phyloP scores from a whole-genome alignment of 2,113 vertebrate species.

The Emberiza fucata region DNA sequence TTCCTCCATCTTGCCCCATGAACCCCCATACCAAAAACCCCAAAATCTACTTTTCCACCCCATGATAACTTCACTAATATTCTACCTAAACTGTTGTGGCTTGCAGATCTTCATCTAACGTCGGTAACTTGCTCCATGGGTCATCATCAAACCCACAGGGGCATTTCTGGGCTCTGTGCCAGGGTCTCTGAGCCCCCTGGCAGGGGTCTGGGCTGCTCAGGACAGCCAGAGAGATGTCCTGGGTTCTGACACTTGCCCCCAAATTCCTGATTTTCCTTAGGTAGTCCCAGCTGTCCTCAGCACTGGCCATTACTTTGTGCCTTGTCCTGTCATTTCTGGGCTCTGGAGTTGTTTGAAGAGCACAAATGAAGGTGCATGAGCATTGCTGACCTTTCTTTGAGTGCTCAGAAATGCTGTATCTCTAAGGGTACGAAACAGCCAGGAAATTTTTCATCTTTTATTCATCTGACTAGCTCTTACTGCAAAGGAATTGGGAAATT shows the following conservation, averaged over 20 bases:
- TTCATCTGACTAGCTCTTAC: constrained; percentile 17
- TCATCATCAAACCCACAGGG: too few species aligned
- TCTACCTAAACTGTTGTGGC: too few species aligned
- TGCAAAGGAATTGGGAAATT: not conserved
- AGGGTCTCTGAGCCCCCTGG: too few species aligned
- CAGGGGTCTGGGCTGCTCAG: too few species aligned
- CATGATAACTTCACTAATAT: too few species aligned
- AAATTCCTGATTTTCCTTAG: not conserved
- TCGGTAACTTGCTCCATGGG: too few species aligned
- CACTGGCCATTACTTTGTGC: not conserved
- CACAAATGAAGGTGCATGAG: not conserved
- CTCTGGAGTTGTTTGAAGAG: not conserved
- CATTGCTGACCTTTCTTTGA: not conserved
- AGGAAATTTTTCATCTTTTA: constrained; percentile 55
- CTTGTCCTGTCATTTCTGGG: not conserved
- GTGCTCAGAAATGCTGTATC: not conserved
- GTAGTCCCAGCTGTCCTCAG: not conserved
- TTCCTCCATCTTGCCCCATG: too few species aligned
- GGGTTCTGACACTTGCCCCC: not conserved
- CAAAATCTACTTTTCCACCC: too few species aligned
- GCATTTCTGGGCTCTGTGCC: too few species aligned
- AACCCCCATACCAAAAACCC: too few species aligned
- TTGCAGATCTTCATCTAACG: too few species aligned
- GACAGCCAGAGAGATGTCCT: too few species aligned
- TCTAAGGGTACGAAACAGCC: not conserved